A percentile compares a stretch with the other conserved stretches of the same genome.
These are phyloP conservation scores for Battus philenor DNA, from an alignment of 1,140 invertebrate species.

Conservation along the genomic window DNA sequence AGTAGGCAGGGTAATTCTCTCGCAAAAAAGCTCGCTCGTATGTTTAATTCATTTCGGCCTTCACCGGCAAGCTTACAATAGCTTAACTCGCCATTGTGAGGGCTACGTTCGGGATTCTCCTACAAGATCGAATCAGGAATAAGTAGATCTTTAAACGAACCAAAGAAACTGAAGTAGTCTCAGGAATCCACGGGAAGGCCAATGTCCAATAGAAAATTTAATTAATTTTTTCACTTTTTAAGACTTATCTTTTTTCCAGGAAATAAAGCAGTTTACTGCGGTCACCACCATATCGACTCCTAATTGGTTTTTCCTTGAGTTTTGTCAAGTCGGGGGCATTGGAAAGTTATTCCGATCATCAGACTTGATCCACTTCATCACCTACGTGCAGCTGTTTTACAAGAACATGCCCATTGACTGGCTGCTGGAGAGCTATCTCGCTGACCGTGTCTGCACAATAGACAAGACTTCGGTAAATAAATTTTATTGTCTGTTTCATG, in stretches of 20 bases:
- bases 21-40: no score
- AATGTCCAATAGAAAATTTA: background rate
- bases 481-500: no score
- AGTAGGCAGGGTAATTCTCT: no score
- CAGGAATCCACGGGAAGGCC: no score
- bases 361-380: constrained; percentile 91
- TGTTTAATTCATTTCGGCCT: no score
- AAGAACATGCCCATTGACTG: constrained; percentile 98
- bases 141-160: no score
- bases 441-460: constrained; percentile 92
- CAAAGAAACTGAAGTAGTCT: no score
- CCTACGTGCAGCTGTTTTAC: constrained; percentile 97
- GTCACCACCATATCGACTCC: constrained; percentile 85
- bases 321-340: constrained; percentile 95
- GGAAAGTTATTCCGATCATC: constrained; percentile 95
- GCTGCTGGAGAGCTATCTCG: constrained; percentile 93
- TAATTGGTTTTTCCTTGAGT: constrained; percentile 95
- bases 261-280: constrained; percentile 92
- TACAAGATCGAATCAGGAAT: no score
- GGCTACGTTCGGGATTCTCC: no score
- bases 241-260: constrained; percentile 28
- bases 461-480: constrained; percentile 86
- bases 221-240: background rate
- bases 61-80: no score
- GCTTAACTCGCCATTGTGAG: no score